These are phyloP conservation scores for Camponotus vicinus DNA, from an alignment of 1,140 invertebrate species.

Conservation along the genomic window DNA sequence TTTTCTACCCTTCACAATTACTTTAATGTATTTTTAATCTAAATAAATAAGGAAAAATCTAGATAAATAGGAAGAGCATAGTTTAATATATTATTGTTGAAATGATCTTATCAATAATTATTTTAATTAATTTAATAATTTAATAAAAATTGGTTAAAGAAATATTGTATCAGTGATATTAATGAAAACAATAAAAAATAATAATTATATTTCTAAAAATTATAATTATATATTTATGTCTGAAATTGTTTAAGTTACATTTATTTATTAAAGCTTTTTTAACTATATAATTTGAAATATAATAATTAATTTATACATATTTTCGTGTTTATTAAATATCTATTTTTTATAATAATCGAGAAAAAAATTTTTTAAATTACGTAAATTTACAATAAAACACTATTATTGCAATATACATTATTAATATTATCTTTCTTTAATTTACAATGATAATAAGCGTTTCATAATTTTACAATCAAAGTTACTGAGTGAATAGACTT, in stretches of 20 bases:
- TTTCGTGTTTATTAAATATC: not conserved
- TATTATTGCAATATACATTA: not conserved
- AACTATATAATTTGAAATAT: not conserved
- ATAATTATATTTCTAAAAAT: not conserved
- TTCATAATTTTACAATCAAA: not conserved
- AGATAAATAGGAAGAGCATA: not conserved
- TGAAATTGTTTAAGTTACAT: not conserved
- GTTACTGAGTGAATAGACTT: not conserved
- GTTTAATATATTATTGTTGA: constrained; percentile 13
- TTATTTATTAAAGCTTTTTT: not conserved
- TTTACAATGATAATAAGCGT: not conserved
- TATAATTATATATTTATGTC: not conserved
- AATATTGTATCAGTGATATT: not conserved
- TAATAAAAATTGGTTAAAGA: constrained; percentile 13
- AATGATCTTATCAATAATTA: not conserved
- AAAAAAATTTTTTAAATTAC: not conserved
- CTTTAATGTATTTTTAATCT: constrained; percentile 57
- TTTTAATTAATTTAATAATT: constrained; percentile 11
- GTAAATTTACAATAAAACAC: not conserved
- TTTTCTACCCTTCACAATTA: constrained; percentile 40
- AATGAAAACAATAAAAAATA: not conserved
- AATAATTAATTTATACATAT: not conserved
- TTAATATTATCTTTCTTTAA: not conserved
- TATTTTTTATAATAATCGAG: not conserved
- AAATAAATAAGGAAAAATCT: constrained; percentile 13